These are phyloP conservation scores for Catocala fraxini DNA, from an alignment of 2,888 invertebrate species.

Conservation along the genomic window DNA sequence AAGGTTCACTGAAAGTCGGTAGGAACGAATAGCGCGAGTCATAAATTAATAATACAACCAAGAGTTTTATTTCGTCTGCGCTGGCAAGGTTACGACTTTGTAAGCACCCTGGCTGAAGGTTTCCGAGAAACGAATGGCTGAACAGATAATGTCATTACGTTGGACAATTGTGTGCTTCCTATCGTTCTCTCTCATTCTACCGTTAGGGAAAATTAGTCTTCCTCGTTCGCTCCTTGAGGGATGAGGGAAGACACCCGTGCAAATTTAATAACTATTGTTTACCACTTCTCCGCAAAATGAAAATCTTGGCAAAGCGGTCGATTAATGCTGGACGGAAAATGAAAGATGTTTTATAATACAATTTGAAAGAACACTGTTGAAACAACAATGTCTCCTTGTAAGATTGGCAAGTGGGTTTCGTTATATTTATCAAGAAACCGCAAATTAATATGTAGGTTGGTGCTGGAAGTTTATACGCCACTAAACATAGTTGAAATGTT, in stretches of 20 bases:
- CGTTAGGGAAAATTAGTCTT: conserved; percentile 65
- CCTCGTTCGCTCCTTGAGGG: conserved; percentile 69
- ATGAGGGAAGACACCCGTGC: conserved; percentile 78
- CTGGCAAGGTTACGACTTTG: conserved; percentile 65
- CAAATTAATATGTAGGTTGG: conserved; percentile 24
- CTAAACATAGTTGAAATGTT: conserved; percentile 15
- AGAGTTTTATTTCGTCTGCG: conserved; percentile 66
- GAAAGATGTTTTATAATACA: conserved; percentile 51
- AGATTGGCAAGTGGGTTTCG: conserved; percentile 32
- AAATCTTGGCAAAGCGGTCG: conserved; percentile 73
- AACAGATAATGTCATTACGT: conserved; percentile 75
- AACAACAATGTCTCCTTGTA: conserved; percentile 26
- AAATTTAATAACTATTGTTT: conserved; percentile 87
- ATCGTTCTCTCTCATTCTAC: conserved; percentile 64
- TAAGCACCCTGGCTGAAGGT: conserved; percentile 68
- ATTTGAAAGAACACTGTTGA: conserved; percentile 42
- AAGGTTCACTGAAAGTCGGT: conserved; percentile 13
- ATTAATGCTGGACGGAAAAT: conserved; percentile 66
- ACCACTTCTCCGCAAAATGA: conserved; percentile 79
- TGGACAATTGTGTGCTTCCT: conserved; percentile 70
- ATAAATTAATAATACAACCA: conserved; percentile 61
- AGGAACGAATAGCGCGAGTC: conserved; percentile 42
- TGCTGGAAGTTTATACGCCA: conserved; percentile 12
- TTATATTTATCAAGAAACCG: conserved; percentile 29
- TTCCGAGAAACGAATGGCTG: conserved; percentile 68